Evolutionary conservation across 2,888 invertebrate species (phyloP), one percentile per base, ranked within the genome.

Genomic region (Alentia gelatinosa): DNA sequence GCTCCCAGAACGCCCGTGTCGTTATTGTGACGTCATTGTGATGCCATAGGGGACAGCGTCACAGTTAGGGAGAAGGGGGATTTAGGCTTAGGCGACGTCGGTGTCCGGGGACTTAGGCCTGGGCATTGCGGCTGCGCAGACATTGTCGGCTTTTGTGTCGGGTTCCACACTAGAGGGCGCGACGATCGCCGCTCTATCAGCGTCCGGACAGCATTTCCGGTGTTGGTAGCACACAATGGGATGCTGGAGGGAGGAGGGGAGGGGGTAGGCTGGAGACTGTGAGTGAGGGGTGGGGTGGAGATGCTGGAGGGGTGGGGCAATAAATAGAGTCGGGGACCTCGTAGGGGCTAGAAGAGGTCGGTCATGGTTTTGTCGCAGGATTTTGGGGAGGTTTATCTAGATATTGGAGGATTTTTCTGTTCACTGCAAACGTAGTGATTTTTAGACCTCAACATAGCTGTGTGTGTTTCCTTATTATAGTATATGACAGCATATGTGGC

Each of bases 81-180:
- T 37, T 19, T 42, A 30, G 79, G 42, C 26, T 37, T n/a, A n/a
- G n/a, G n/a, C 75, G 35, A 15, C 5, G 42, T 12, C 7, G 83
- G 42, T 33, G 47, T 86, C 86, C 42, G n/a, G 42, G 47, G 50
- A 86, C 47, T 50, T 39, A 19, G 79, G 15, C 0, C 3, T 15
- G 5, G 47, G 42, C 86, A 33, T 86, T 30, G 0, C 47, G 5
- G 33, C 15, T 7, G 50, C 42, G 83, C n/a, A 39, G 23, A 37
- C 26, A 83, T 83, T 83, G 83, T 83, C 47, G 50, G 33, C 30
- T 50, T 26, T 86, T 86, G 86, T 86, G 86, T 47, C 30, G 86
- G n/a, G 26, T 26, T 12, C 47, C 3, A 42, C 86, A 42, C 86
- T 30, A 33, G 1, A 47, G 86, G 42, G 15, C 19, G 7, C 47